Evolutionary conservation across 2,888 invertebrate genomes (phyloP).

Genomic region (Anoplius nigerrimus): DNA sequence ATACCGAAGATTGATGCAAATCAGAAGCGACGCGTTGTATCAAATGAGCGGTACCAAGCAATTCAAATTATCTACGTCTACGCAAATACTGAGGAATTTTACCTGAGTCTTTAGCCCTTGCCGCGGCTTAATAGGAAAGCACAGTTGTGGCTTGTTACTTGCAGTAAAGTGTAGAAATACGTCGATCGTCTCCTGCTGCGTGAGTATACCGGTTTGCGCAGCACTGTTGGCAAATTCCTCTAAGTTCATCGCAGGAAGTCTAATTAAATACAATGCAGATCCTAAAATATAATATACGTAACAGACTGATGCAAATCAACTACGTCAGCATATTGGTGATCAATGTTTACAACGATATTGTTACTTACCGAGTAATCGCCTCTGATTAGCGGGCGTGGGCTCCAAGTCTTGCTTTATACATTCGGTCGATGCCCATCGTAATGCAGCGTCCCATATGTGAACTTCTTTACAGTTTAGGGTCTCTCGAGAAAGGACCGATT

Average conservation of each 20-base stretch:
- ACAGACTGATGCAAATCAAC: neutral
- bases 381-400: constrained; percentile 84
- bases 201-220: constrained; percentile 93
- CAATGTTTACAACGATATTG: neutral
- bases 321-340: neutral
- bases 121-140: constrained; percentile 89
- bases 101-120: constrained; percentile 93
- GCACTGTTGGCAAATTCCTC: constrained; percentile 97
- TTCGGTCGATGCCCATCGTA: constrained; percentile 95
- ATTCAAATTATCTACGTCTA: too few species aligned
- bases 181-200: constrained; percentile 94
- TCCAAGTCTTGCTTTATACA: constrained; percentile 90
- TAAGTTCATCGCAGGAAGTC: constrained; percentile 95
- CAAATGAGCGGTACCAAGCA: too few species aligned
- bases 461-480: constrained; percentile 97
- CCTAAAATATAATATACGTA: constrained; percentile 59
- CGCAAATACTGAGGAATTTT: constrained; percentile 36
- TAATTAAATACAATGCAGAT: constrained; percentile 86
- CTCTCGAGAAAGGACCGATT: constrained; percentile 93
- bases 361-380: constrained; percentile 66
- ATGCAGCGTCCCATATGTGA: constrained; percentile 91
- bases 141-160: constrained; percentile 87
- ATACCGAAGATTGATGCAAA: too few species aligned
- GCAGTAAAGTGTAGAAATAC: constrained; percentile 97
- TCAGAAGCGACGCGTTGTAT: too few species aligned